These are phyloP conservation scores for Oryzias sinensis DNA, from an alignment of 2,797 vertebrate species.

Conservation along the genomic window DNA sequence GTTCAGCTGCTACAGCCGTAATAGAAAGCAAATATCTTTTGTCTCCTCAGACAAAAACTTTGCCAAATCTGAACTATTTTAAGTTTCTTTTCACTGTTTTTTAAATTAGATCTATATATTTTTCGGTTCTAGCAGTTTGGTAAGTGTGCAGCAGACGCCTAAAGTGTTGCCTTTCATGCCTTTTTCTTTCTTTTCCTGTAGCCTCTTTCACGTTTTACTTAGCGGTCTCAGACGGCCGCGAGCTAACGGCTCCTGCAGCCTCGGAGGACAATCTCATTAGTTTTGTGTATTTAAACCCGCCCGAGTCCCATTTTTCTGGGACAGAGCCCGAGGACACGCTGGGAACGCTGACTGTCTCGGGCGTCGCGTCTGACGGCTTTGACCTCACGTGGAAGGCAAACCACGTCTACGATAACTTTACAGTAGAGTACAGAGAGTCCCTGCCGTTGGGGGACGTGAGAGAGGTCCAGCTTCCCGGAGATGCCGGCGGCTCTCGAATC, in stretches of 20 bases:
- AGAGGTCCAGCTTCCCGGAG: slow-evolving; percentile 61
- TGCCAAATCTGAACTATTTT: too few species aligned
- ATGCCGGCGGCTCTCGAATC: slow-evolving; percentile 62
- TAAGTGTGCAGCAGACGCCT: slow-evolving; percentile 1
- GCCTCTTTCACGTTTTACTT: slow-evolving; percentile 77
- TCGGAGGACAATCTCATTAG: slow-evolving; percentile 72
- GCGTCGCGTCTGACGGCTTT: slow-evolving; percentile 66
- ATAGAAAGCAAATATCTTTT: too few species aligned
- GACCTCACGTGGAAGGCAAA: slow-evolving; percentile 62
- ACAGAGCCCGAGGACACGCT: slow-evolving; percentile 50
- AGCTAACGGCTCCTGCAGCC: slow-evolving; percentile 53
- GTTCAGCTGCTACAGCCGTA: too few species aligned
- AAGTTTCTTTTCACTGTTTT: too few species aligned
- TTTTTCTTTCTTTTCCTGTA: slow-evolving; percentile 64
- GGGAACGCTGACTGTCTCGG: slow-evolving; percentile 58
- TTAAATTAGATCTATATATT: background rate
- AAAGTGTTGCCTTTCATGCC: slow-evolving; percentile 22
- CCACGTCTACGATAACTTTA: slow-evolving; percentile 58
- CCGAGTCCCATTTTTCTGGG: slow-evolving; percentile 55
- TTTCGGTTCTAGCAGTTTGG: background rate
- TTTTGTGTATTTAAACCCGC: slow-evolving; percentile 64
- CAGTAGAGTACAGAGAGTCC: slow-evolving; percentile 65
- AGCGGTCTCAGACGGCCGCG: slow-evolving; percentile 67
- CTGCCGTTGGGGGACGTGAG: slow-evolving; percentile 45
- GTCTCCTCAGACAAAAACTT: too few species aligned